These are phyloP conservation scores for Muraenolepis orangiensis DNA, from an alignment of 2,797 vertebrate species.

Conservation along the genomic window DNA sequence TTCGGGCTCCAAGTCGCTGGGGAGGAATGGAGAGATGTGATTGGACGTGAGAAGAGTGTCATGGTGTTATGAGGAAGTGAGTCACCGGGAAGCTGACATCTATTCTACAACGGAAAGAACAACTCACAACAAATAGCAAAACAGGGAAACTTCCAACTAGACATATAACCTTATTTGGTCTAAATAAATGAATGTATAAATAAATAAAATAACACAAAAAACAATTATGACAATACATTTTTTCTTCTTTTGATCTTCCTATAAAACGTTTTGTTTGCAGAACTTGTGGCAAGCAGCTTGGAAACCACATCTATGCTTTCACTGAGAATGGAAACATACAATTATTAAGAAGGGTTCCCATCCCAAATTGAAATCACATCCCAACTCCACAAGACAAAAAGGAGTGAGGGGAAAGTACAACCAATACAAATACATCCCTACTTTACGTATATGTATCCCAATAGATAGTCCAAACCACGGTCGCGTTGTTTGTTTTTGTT, in stretches of 20 bases:
- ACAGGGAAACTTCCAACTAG: neutral
- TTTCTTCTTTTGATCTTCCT: conserved; percentile 16
- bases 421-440: neutral
- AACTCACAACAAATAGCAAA: neutral
- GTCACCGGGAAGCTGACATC: neutral
- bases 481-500: neutral
- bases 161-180: neutral
- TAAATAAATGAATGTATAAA: neutral
- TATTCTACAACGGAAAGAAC: neutral
- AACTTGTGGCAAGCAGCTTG: conserved; percentile 50
- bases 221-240: conserved; percentile 11
- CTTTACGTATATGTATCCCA: neutral
- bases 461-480: neutral
- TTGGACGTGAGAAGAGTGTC: neutral
- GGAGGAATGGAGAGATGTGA: conserved; percentile 3
- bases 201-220: neutral
- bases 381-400: conserved; percentile 19
- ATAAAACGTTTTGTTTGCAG: conserved; percentile 48
- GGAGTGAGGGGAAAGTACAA: neutral
- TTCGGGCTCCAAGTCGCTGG: conserved; percentile 91
- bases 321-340: conserved; percentile 52
- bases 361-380: conserved; percentile 58
- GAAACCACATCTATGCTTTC: conserved; percentile 57
- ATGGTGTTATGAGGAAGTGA: neutral
- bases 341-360: conserved; percentile 70